Base-by-base conservation (phyloP, 1,140 invertebrate species). In the Cotesia glomerata region DNA sequence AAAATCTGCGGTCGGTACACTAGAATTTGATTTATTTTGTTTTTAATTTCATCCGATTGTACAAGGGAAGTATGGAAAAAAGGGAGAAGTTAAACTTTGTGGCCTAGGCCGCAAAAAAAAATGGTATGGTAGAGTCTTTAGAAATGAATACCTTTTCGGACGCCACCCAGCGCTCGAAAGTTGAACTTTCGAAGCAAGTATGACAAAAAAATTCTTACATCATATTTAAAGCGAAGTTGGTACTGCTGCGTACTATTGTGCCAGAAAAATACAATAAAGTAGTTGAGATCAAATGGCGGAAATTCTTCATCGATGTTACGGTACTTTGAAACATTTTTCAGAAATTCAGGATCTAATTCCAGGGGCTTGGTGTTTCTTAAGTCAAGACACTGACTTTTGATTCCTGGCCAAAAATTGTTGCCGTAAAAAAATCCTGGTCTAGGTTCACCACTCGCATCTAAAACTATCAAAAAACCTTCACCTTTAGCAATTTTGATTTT, bases 401-500 rank as follows among this genome's bases (percentile, higher is more conserved):
- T 79, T 0, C 89, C 89, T 16, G 88, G 1, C 89, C 89, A 90
- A 51, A 83, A 85, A 76, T 88, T 89, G 71, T 89, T 87, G 2
- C 88, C 88, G 18, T 85, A 86, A 5, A 86, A 67, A 49, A 89
- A 88, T 5, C 88, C 87, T 0, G 81, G 16, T 2, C 75, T 78
- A 14, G 87, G 84, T 65, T 75, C 72, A 0, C 89, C 89, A 68
- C 87, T 89, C 3, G 87, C 79, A 70, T 90, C 89, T 9, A 89
- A 69, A 76, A 86, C 89, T 90, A 72, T 7, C 2, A 11, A 7
- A 45, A 26, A 2, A 26, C 26, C 3, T 26, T 26, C 63, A 54
- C 72, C 51, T 34, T n/a, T n/a, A 39, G 32, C 35, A 63, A 14
- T 7, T 63, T 34, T 65, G 7, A 36, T 16, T 14, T n/a, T n/a